Evolutionary conservation across 1,140 invertebrate species (phyloP).

Genomic region (Eumeta japonica): DNA sequence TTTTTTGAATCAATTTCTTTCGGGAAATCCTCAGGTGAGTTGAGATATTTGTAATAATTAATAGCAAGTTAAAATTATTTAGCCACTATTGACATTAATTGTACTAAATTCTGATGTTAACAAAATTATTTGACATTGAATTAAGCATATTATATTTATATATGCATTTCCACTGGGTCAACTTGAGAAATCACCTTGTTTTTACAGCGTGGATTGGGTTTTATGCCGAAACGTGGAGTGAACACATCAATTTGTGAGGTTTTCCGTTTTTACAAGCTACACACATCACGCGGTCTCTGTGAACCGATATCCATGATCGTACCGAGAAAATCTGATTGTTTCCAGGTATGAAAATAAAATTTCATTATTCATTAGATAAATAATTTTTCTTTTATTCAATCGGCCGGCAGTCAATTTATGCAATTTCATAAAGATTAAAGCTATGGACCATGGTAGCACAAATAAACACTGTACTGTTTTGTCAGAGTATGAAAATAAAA

Average conservation of each 20-base stretch:
- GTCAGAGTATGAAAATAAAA: no score
- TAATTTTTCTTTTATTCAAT: not conserved
- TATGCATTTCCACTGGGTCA: not conserved
- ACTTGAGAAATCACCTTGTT: no score
- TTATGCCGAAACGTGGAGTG: slow-evolving; percentile 92
- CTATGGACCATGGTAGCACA: no score
- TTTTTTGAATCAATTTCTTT: slow-evolving; percentile 90
- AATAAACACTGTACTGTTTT: no score
- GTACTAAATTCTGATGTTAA: slow-evolving; percentile 2
- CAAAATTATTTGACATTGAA: not conserved
- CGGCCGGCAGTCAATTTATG: no score
- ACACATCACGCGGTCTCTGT: slow-evolving; percentile 81
- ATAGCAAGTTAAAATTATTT: slow-evolving; percentile 6
- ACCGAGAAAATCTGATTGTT: slow-evolving; percentile 71
- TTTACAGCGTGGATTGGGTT: slow-evolving; percentile 78
- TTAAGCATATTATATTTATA: not conserved
- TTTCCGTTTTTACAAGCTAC: slow-evolving; percentile 89
- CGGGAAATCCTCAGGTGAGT: slow-evolving; percentile 60
- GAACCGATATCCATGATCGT: slow-evolving; percentile 95
- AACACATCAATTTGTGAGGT: slow-evolving; percentile 80
- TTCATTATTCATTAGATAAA: not conserved
- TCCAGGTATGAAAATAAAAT: slow-evolving; percentile 46
- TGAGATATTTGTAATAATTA: slow-evolving; percentile 2
- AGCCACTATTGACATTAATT: slow-evolving; percentile 7
- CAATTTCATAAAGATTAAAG: no score